phyloP scores from a whole-genome alignment of 2,888 invertebrate genomes.

The Pandemis heparana region DNA sequence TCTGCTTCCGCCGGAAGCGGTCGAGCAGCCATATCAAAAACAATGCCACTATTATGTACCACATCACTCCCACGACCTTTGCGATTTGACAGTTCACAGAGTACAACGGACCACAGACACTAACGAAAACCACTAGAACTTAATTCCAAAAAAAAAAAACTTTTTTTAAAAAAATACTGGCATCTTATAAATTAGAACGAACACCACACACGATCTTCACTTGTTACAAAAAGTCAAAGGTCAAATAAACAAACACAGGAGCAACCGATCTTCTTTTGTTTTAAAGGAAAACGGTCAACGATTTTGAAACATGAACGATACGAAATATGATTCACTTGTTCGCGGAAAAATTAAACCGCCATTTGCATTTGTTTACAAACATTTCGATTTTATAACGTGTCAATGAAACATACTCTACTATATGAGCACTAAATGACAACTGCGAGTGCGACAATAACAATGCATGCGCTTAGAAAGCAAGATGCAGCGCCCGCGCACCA shows the following conservation, averaged over 20 bases:
- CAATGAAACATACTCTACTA: constrained; percentile 38
- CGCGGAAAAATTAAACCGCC: background rate
- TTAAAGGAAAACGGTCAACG: background rate
- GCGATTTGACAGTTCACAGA: constrained; percentile 53
- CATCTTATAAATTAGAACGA: background rate
- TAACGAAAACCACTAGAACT: background rate
- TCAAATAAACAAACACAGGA: background rate
- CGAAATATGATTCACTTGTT: background rate
- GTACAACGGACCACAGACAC: constrained; percentile 41
- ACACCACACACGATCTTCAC: background rate
- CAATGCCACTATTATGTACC: constrained; percentile 74
- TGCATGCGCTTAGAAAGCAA: constrained; percentile 62
- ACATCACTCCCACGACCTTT: constrained; percentile 64
- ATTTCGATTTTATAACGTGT: constrained; percentile 13
- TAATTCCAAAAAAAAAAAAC: background rate
- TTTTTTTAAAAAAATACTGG: background rate
- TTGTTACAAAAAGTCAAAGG: background rate
- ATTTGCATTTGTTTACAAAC: constrained; percentile 21
- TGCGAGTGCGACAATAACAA: constrained; percentile 45
- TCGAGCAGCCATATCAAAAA: constrained; percentile 79
- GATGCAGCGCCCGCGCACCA: constrained; percentile 45
- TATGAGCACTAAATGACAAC: constrained; percentile 46
- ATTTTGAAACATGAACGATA: background rate
- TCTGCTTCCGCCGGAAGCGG: constrained; percentile 74
- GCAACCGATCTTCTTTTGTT: constrained; percentile 8